phyloP scores from a whole-genome alignment of 2,888 invertebrate species.

The Andrena camellia region DNA sequence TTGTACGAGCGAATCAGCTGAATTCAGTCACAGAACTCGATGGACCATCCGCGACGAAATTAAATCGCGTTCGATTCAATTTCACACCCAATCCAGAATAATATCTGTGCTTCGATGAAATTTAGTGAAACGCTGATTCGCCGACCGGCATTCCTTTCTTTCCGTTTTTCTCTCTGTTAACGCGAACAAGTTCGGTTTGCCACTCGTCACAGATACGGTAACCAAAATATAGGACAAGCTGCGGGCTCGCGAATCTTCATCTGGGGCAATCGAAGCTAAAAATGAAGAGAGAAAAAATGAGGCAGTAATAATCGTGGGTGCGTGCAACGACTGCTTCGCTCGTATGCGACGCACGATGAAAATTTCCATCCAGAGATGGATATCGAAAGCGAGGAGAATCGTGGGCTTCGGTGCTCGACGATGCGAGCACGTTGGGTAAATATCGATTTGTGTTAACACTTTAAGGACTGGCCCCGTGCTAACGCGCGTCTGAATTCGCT shows the following conservation, averaged over 20 bases:
- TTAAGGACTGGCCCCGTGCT: neutral
- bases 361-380: constrained; percentile 9
- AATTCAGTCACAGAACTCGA: constrained; percentile 34
- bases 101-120: constrained; percentile 45
- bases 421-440: neutral
- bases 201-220: neutral
- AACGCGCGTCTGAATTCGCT: neutral
- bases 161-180: neutral
- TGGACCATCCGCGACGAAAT: constrained; percentile 29
- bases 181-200: neutral
- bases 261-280: neutral
- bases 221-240: constrained; percentile 10
- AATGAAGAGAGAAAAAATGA: neutral
- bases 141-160: no score
- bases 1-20: neutral
- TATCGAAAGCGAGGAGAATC: constrained; percentile 13
- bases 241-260: constrained; percentile 11
- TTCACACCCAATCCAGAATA: constrained; percentile 32
- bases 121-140: constrained; percentile 36
- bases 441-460: constrained; percentile 25
- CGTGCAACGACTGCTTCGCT: constrained; percentile 13
- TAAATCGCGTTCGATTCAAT: constrained; percentile 42
- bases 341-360: constrained; percentile 11
- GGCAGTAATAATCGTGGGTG: neutral
- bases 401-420: neutral